phyloP scores from a whole-genome alignment of 2,797 vertebrate species.

The Selene dorsalis region DNA sequence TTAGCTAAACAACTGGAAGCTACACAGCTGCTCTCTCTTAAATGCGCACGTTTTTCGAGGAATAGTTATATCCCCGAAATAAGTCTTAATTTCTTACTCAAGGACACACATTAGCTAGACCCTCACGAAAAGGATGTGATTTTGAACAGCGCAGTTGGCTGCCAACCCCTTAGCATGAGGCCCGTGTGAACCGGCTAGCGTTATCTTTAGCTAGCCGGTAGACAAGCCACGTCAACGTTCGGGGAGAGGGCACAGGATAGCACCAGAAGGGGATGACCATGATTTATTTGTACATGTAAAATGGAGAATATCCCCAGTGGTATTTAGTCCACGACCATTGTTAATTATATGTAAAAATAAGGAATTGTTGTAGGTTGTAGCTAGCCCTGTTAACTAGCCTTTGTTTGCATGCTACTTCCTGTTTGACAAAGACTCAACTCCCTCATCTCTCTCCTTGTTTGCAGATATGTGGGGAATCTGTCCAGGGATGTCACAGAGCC shows the following conservation, averaged over 20 bases:
- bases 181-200: slow-evolving; percentile 68
- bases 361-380: slow-evolving; percentile 46
- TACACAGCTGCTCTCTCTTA: neutral
- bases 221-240: slow-evolving; percentile 82
- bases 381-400: slow-evolving; percentile 73
- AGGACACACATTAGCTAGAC: fast-evolving
- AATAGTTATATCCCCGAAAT: fast-evolving
- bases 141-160: neutral
- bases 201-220: slow-evolving; percentile 61
- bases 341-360: neutral
- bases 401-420: slow-evolving; percentile 80
- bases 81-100: neutral
- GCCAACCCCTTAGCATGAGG: slow-evolving; percentile 56
- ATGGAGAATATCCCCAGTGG: fast-evolving
- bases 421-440: slow-evolving; percentile 62
- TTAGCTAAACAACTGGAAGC: slow-evolving; percentile 37
- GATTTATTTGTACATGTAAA: neutral
- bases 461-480: slow-evolving; percentile 96
- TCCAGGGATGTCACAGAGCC: slow-evolving; percentile 98
- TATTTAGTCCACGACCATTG: neutral
- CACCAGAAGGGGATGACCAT: neutral
- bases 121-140: neutral
- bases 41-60: neutral
- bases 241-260: slow-evolving; percentile 32
- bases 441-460: slow-evolving; percentile 59